phyloP scores from a whole-genome alignment of 2,113 vertebrate species.

The Anas platyrhynchos region DNA sequence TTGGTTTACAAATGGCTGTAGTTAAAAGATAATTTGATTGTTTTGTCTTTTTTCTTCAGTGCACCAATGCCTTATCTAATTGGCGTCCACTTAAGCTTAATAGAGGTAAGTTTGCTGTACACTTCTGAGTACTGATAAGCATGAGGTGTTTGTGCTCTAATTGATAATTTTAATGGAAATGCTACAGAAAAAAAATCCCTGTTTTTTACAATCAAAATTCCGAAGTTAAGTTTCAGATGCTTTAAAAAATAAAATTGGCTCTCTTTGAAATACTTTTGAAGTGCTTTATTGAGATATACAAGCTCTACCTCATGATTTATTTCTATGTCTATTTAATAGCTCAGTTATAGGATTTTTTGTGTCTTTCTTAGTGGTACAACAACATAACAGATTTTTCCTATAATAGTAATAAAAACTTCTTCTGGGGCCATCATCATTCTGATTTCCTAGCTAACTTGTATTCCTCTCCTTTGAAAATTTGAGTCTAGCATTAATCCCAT shows the following conservation, averaged over 20 bases:
- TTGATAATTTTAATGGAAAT: not conserved
- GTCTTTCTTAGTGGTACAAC: not conserved
- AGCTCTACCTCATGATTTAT: not conserved
- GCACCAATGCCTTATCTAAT: constrained; percentile 98
- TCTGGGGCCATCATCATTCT: not conserved
- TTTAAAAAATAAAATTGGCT: not conserved
- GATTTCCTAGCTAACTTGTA: not conserved
- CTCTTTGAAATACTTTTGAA: not conserved
- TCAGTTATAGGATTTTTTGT: not conserved
- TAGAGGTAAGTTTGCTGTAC: constrained; percentile 84
- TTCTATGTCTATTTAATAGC: not conserved
- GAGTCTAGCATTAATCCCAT: not conserved
- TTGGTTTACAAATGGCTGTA: not conserved
- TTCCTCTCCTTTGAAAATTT: not conserved
- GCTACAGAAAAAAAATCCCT: not conserved
- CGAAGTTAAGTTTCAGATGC: not conserved
- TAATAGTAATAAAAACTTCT: not conserved
- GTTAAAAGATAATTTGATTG: not conserved
- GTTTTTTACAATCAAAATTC: not conserved
- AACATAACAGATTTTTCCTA: not conserved
- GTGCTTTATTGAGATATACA: not conserved
- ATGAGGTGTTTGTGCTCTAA: not conserved
- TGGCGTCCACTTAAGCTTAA: constrained; percentile 95
- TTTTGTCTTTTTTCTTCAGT: constrained; percentile 74
- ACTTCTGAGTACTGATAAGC: not conserved